Base-by-base conservation (phyloP, 2,797 vertebrate genomes). In the Chrysolophus pictus region DNA sequence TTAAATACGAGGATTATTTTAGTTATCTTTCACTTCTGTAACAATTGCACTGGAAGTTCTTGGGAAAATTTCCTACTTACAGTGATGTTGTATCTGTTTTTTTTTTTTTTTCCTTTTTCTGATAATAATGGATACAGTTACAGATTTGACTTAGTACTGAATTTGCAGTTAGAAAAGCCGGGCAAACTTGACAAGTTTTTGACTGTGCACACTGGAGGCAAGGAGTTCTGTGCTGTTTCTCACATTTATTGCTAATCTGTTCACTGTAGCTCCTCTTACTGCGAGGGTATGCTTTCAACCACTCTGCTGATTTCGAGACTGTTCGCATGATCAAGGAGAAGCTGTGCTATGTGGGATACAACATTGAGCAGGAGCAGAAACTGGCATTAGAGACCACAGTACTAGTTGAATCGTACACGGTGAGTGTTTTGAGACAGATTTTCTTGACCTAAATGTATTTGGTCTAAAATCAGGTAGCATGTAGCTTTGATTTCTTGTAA, bases 241-340 rank as follows among this genome's bases (percentile, higher is more conserved):
- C 35, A 67, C 9, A 0, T 41, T 55, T 28, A 10, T 33, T 42
- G 60, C 79, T 96, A 14, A 33, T 64, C 14, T 74, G 90, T 93
- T 84, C 68, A 19, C 69, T 84, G 4, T 29, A 99, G 98, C 96
- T 99, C 84, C 97, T 99, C 91, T 73, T 99, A 35, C 97, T 99
- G 95, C 97, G 98, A 81, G 98, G 98, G 24, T 99, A 99, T 2
- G 98, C 98, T 70, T 99, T 99, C 97, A 99, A 99, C 97, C 98
- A 99, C 88, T 99, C 98, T 42, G 98, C 98, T 69, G 98, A 99
- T 95, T 99, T 99, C 58, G 98, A 99, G 97, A 99, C 98, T 0
- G 98, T 99, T 87, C 98, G 98, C 29, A 99, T 99, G 98, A 99
- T 99, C 97, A 99, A 99, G 97, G 98, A 99, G 87, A 99, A 98